Conservation (phyloP, 2,113 vertebrate genomes). For the Ochotona curzoniae region DNA sequence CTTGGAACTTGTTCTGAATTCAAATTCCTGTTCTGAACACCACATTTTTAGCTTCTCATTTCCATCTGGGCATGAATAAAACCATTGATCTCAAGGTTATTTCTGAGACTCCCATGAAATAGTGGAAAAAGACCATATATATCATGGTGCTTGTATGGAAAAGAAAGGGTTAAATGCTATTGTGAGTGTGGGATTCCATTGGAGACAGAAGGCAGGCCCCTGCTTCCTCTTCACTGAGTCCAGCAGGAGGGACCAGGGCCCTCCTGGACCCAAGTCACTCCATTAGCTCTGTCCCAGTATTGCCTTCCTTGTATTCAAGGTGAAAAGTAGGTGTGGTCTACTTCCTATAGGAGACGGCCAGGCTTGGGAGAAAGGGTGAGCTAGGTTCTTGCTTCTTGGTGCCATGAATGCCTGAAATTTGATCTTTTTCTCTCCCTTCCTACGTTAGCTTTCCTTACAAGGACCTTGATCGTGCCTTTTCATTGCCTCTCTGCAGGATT, state of each 20-base stretch:
- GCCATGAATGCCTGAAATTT: neutral
- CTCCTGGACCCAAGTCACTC: neutral
- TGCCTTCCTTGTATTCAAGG: neutral
- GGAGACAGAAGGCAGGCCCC: neutral
- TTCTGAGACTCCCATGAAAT: neutral
- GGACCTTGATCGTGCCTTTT: neutral
- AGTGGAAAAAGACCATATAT: neutral
- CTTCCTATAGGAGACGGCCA: neutral
- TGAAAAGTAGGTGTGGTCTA: neutral
- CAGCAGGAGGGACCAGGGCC: neutral
- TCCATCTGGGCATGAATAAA: constrained; percentile 6
- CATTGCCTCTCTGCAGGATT: neutral
- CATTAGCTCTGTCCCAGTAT: neutral
- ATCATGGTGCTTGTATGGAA: neutral
- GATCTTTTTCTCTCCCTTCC: neutral
- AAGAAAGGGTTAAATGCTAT: neutral
- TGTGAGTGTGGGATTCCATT: neutral
- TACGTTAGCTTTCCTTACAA: neutral
- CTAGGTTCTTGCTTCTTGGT: neutral
- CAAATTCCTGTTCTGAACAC: neutral
- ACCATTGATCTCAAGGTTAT: neutral
- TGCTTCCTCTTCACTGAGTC: neutral
- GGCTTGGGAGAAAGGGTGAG: neutral
- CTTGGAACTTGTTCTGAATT: neutral
- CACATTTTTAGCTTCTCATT: neutral